Base-by-base conservation (phyloP, 2,797 vertebrate genomes). In the Odontamblyopus rebecca region DNA sequence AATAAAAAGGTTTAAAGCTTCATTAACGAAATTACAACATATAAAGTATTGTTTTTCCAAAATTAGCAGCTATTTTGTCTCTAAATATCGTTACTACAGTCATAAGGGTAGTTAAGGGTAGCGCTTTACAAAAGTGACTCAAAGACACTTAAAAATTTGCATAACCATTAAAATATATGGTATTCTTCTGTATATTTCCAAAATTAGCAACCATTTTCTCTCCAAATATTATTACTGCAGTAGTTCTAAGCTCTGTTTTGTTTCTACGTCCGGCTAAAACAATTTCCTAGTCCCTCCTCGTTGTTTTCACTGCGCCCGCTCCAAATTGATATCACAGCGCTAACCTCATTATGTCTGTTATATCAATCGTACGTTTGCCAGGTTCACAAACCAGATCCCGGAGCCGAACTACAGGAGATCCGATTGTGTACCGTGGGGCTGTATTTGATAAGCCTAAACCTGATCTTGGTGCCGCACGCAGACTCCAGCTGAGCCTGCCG, bases 361-460 rank as follows among this genome's bases (percentile, higher is more conserved):
- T 60, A 60, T 60, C 57, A 60, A 60, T 60, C 57, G 7, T 13
- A 29, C 57, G 13, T 60, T 60, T 30, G 27, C 57, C 57, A 60
- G 57, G 27, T 29, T 60, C 57, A 29, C 13, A 60, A 60, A 38
- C 16, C 30, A 41, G 73, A 64, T 78, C 53, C 67, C 65, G 32
- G 59, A 61, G 57, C 57, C 26, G 18, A 48, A 60, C 57, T 29
- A 27, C 57, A 57, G 18, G 32, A 62, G 61, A 35, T 35, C 18
- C 5, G 35, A 35, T 62, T 35, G 18, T 62, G 19, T 19, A 32
- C 35, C n/a, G 30, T 5, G 9, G 61, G 61, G 4, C 18, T 12
- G 61, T 38, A n/a, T 38, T 72, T 76, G 75, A 77, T 81, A 69
- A 51, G 50, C 56, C 74, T 64, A 67, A 73, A 75, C 86, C 71